Percentiles rank a stretch among this genome's conserved stretches.
These are phyloP conservation scores for Caenorhabditis sp. DNA, from an alignment of 2,888 invertebrate species.

Conservation along the genomic window DNA sequence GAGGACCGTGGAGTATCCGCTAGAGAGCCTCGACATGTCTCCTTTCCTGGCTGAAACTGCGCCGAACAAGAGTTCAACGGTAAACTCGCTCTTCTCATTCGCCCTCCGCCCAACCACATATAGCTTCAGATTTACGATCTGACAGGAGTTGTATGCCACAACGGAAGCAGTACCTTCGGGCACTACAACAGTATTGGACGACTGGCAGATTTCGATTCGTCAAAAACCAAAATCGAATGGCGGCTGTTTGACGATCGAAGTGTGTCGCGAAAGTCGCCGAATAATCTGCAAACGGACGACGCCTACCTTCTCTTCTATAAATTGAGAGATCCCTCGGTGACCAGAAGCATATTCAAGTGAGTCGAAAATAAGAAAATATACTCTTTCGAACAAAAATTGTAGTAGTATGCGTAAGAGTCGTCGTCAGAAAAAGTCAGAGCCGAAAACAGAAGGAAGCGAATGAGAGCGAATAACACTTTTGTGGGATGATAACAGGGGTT, in stretches of 20 bases:
- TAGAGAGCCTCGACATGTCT: constrained; percentile 69
- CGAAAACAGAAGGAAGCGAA: too few species aligned
- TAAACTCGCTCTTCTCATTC: background rate
- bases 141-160: constrained; percentile 81
- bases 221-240: constrained; percentile 80
- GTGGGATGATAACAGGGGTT: too few species aligned
- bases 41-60: constrained; percentile 67
- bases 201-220: constrained; percentile 79
- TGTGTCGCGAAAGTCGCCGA: constrained; percentile 70
- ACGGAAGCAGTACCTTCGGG: constrained; percentile 80
- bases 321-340: constrained; percentile 51
- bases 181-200: constrained; percentile 82
- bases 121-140: constrained; percentile 80
- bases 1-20: constrained; percentile 73
- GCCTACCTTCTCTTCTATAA: constrained; percentile 80
- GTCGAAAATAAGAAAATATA: background rate
- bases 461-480: too few species aligned
- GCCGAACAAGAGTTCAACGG: constrained; percentile 65
- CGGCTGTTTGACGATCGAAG: constrained; percentile 79
- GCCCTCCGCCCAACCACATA: background rate
- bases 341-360: constrained; percentile 61
- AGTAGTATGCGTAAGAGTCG: too few species aligned
- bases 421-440: background rate
- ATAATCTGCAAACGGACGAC: constrained; percentile 74
- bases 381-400: too few species aligned